Base-by-base conservation (phyloP, 2,113 vertebrate species). In the Dinomys branickii region DNA sequence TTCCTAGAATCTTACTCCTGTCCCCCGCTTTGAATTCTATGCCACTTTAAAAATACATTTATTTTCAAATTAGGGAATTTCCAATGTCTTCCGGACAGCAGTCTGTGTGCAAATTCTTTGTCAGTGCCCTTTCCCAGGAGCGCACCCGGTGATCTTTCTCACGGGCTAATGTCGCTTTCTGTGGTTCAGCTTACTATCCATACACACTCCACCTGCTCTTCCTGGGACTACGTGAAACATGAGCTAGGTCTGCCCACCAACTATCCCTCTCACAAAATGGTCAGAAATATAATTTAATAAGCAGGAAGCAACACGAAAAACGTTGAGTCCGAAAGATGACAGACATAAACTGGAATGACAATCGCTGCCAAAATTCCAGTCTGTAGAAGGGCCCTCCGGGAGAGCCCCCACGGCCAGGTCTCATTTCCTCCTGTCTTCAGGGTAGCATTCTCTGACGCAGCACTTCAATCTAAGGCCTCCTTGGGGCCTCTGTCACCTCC, bases 301-400 rank as follows among this genome's bases (percentile, higher is more conserved):
- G 90, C 81, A 97, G 87, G 94, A 96, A 85, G 84, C 84, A 83
- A 95, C 96, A 90, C 8, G 33, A 73, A 97, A 91, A 97, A 97
- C 80, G 96, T 9, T 95, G 96, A 96, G 69, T 97, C 92, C 94
- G 56, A 95, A 47, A 85, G 69, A 91, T 90, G 95, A 94, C 81
- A 97, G 52, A 82, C 69, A 71, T 82, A 97, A 90, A 38, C 44
- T 58, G 58, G 56, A 91, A 93, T 33, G 47, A 38, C 44, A 52
- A 82, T 11, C 65, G 81, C 58, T 97, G 94, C 87, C 92, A 90
- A 92, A 67, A 90, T 58, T 65, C 80, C 84, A 90, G 2, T 54
- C 56, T 86, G 77, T 63, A 80, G n/a, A 52, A 52, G 84, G 22
- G 84, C 65, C 85, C 61, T 89, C 91, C 38, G 41, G 19, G 41